Base-by-base conservation (phyloP, 2,888 invertebrate genomes). In the Mythimna ferrago region DNA sequence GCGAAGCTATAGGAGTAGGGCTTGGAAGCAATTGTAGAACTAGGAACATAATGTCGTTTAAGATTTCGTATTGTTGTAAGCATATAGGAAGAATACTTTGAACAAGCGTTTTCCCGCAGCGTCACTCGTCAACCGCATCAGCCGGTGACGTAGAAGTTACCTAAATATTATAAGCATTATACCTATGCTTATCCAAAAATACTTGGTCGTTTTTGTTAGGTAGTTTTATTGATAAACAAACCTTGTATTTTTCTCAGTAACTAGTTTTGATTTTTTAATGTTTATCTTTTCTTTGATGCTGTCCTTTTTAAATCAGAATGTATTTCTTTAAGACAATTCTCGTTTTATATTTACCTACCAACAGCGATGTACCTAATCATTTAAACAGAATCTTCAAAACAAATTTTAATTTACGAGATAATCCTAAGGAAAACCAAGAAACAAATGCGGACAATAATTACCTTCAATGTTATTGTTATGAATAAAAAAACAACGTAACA, bases 341-440 rank as follows among this genome's bases (percentile, higher is more conserved):
- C 1, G 16, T 16, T 60, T n/a, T 41, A 32, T 7, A 7, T 35
- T 58, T 57, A 57, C 26, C 26, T 38, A 66, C 19, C 7, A n/a
- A 7, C 4, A 51, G 14, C 2, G 26, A 26, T 32, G 32, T 51
- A 19, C n/a, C 7, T 51, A n/a, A 19, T 19, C 10, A 53, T 53
- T n/a, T 1, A n/a, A n/a, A n/a, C 53, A 3, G 53, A 16, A 66
- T 2, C 41, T 61, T 53, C 41, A 44, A 68, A 32, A 41, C 2
- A 32, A 61, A 61, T 53, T 4, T 35, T 64, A 21, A 61, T 41
- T 72, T 48, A 38, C 5, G 21, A 44, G 14, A 66, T 6, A 32
- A 64, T 35, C 41, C 11, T 48, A 69, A 67, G 41, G 80, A 78
- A 68, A 57, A 65, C 19, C 21, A 48, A 48, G 53, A 1, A 72